Evolutionary conservation across 2,113 vertebrate genomes (phyloP).

Genomic region (Stigmatopora nigra): DNA sequence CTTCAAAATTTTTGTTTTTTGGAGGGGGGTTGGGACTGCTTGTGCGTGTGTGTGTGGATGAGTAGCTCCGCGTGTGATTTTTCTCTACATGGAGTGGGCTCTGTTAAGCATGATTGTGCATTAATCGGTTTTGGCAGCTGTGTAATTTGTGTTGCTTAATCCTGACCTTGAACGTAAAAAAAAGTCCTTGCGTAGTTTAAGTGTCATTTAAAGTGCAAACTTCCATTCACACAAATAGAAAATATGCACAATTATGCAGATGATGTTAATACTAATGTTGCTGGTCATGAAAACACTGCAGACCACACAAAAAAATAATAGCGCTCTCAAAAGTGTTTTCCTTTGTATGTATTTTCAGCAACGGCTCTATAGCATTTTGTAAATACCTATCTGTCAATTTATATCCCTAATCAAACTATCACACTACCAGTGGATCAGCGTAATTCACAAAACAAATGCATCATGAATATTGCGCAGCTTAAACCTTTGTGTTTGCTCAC

Average conservation of each 20-base stretch:
- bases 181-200: conserved; percentile 43
- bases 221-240: background rate
- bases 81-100: conserved; percentile 35
- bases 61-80: conserved; percentile 27
- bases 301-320: background rate
- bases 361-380: too few relatives aligned
- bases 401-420: too few relatives aligned
- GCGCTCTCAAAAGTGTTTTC: too few relatives aligned
- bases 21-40: conserved; percentile 1
- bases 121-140: conserved; percentile 70
- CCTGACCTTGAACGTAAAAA: conserved; percentile 59
- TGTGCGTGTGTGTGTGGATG: background rate
- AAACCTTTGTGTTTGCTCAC: too few relatives aligned
- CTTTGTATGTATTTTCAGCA: too few relatives aligned
- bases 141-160: conserved; percentile 70
- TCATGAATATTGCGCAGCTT: too few relatives aligned
- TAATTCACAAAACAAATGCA: too few relatives aligned
- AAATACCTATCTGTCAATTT: too few relatives aligned
- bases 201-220: conserved; percentile 37
- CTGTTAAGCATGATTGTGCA: conserved; percentile 44
- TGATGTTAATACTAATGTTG: too few relatives aligned
- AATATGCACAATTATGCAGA: background rate
- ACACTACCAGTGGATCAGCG: too few relatives aligned
- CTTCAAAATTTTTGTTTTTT: too few relatives aligned
- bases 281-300: background rate